A percentile compares a stretch with the other conserved stretches of the same genome.
Conservation (phyloP, 2,797 vertebrate genomes). For the Halcyon leucocephala region DNA sequence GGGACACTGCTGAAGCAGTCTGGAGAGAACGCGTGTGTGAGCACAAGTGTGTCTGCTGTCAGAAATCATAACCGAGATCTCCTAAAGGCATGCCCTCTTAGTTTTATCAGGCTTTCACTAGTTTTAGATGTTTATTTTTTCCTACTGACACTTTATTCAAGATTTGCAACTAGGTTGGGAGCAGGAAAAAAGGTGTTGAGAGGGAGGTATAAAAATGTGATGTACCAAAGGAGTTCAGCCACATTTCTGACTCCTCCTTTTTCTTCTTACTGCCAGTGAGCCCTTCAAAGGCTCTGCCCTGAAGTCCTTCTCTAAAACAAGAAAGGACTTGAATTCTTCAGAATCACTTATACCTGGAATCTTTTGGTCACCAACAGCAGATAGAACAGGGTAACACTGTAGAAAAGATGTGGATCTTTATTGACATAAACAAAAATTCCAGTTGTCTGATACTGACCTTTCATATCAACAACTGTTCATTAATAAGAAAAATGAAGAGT, state of each 20-base stretch:
- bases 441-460: background rate
- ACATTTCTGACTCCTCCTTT: background rate
- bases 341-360: background rate
- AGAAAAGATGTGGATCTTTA: background rate
- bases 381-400: background rate
- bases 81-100: background rate
- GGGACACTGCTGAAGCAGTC: background rate
- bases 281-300: background rate
- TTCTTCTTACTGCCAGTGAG: background rate
- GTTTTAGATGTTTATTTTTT: background rate
- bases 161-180: background rate
- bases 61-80: background rate
- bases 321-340: background rate
- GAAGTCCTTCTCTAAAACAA: background rate
- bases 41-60: background rate
- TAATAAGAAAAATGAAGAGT: background rate
- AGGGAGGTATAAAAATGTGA: fast-evolving
- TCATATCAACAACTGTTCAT: background rate
- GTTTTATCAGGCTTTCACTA: background rate
- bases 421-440: background rate
- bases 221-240: background rate
- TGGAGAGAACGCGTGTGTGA: background rate
- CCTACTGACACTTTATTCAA: background rate
- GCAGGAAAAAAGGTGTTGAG: background rate
- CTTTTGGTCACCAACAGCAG: background rate